A percentile compares a stretch with the other conserved stretches of the same genome.
phyloP scores from a whole-genome alignment of 2,113 vertebrate species.

The Holacanthus passer region DNA sequence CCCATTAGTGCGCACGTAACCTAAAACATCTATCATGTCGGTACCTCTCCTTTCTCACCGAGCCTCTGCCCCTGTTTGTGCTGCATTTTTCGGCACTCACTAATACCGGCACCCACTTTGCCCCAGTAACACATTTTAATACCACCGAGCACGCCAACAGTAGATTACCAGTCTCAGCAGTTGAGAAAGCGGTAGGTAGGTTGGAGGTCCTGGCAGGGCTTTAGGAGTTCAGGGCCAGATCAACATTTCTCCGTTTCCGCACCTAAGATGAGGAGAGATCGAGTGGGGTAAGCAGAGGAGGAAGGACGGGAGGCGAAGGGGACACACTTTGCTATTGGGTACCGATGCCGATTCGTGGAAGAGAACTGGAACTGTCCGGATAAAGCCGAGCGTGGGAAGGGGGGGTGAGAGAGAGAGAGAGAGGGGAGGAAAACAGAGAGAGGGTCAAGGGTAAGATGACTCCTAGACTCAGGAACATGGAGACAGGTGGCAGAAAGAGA shows the following conservation, averaged over 20 bases:
- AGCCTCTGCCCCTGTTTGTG: slow-evolving; percentile 8
- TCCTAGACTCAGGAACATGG: slow-evolving; percentile 45
- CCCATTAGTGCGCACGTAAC: neutral
- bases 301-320: neutral
- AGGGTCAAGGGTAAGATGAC: slow-evolving; percentile 71
- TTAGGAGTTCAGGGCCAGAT: slow-evolving; percentile 18
- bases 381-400: slow-evolving; percentile 18
- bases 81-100: slow-evolving; percentile 32
- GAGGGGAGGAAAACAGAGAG: slow-evolving; percentile 42
- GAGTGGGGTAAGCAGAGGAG: neutral
- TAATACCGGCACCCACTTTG: slow-evolving; percentile 69
- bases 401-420: slow-evolving; percentile 22
- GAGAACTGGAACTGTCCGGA: slow-evolving; percentile 61
- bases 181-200: slow-evolving; percentile 50
- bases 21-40: slow-evolving; percentile 8
- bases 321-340: slow-evolving; percentile 13
- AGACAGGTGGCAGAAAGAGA: slow-evolving; percentile 54
- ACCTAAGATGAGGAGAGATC: slow-evolving; percentile 17
- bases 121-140: slow-evolving; percentile 74
- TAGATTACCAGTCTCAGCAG: slow-evolving; percentile 66
- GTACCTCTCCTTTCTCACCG: neutral
- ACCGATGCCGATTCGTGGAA: slow-evolving; percentile 44
- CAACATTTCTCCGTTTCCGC: slow-evolving; percentile 38
- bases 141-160: slow-evolving; percentile 48
- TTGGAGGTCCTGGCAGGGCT: slow-evolving; percentile 32